Percentiles rank a stretch among this genome's conserved stretches.
Evolutionary conservation across 2,113 vertebrate species (phyloP).

Genomic region (human): DNA sequence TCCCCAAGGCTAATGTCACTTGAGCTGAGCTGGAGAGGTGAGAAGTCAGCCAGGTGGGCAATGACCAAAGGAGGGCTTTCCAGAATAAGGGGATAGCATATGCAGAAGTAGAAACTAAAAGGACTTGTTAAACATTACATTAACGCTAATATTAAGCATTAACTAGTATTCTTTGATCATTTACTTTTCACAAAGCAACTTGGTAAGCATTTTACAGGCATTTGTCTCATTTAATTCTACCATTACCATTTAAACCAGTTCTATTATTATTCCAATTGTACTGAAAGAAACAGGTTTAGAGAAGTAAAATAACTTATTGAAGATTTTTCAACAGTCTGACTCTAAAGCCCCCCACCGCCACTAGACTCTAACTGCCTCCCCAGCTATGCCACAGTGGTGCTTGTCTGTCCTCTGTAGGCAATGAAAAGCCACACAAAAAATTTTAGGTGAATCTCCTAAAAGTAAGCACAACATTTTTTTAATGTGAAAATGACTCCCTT

Average conservation of each 20-base stretch:
- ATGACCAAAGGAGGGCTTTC: neutral
- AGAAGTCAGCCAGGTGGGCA: neutral
- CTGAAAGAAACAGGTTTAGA: constrained; percentile 2
- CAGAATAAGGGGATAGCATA: neutral
- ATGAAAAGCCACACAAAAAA: neutral
- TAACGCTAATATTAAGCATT: neutral
- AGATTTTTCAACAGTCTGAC: neutral
- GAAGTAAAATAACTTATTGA: neutral
- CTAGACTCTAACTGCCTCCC: neutral
- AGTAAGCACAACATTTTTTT: neutral
- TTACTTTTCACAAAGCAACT: constrained; percentile 11
- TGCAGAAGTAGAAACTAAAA: neutral
- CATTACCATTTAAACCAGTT: neutral
- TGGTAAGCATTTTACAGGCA: neutral
- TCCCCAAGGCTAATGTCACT: neutral
- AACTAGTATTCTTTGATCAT: neutral
- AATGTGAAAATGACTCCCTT: constrained; percentile 19
- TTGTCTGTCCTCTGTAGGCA: neutral
- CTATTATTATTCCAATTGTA: neutral
- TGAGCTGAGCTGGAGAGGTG: neutral
- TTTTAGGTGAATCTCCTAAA: neutral
- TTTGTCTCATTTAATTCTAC: constrained; percentile 34
- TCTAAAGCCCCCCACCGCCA: neutral
- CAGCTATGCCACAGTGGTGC: neutral
- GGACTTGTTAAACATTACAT: neutral